Base-by-base conservation (phyloP, 2,113 vertebrate genomes). In the Seriola dumerili region DNA sequence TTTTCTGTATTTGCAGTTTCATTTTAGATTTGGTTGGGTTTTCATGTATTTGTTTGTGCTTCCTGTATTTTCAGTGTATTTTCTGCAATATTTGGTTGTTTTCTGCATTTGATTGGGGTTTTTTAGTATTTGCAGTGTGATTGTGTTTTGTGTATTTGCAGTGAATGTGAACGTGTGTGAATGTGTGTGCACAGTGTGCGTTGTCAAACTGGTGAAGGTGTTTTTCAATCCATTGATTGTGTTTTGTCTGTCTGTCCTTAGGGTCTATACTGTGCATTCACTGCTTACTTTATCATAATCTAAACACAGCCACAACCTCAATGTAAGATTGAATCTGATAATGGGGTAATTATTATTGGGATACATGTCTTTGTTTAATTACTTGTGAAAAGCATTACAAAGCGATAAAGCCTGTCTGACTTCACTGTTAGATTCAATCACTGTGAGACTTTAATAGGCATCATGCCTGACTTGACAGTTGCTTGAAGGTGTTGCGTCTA, bases 391-490 rank as follows among this genome's bases (percentile, higher is more conserved):
- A 19, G 38, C 52, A 75, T 62, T 57, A 17, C 57, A 58, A 4
- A 63, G 59, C 58, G 61, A 3, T 72, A 52, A 55, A 71, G 48
- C 46, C 67, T n/a, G 71, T 25, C 73, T 75, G 68, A 58, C 67
- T 84, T 78, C 46, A 79, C 29, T 1, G 52, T 19, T 46, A 64
- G 75, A 78, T 73, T 88, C 73, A 87, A 61, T 92, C 81, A 81
- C 69, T 61, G 67, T 11, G 75, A 86, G 77, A 84, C 52, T 66
- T 81, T 88, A 92, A 88, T 80, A 78, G 87, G 83, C 89, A 80
- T 84, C 55, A 78, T 81, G 88, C 66, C 86, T 88, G 86, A 83
- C 81, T 90, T 91, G 91, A 87, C 93, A 91, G 91, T 79, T 92
- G 91, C 92, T 85, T 68, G 87, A 78, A 93, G 93, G 88, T 91